phyloP scores from a whole-genome alignment of 2,113 vertebrate genomes.

The Oncorhynchus kisutch region DNA sequence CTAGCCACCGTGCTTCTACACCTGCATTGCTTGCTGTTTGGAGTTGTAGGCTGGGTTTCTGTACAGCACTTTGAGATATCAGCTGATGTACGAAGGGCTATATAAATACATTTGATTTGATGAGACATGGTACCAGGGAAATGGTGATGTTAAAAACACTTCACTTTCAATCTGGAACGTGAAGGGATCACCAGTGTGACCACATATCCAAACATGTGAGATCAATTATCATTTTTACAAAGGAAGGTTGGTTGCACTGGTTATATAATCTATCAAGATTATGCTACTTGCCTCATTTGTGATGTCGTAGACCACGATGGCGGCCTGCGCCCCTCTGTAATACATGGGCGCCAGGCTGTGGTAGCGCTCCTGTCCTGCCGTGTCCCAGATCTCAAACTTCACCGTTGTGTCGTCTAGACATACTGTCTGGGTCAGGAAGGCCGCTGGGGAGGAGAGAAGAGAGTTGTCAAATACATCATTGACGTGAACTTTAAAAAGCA shows the following conservation, averaged over 20 bases:
- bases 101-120: too few species aligned
- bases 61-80: too few species aligned
- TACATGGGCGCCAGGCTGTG: constrained; percentile 99
- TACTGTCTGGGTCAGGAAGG: constrained; percentile 97
- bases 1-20: too few species aligned
- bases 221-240: not conserved
- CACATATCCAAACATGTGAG: not conserved
- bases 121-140: not conserved
- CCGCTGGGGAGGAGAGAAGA: constrained; percentile 71
- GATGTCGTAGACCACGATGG: constrained; percentile 98
- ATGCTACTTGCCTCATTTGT: constrained; percentile 86
- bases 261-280: too few species aligned
- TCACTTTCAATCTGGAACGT: not conserved
- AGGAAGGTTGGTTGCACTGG: too few species aligned
- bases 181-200: not conserved
- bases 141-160: not conserved
- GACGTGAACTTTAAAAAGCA: not conserved
- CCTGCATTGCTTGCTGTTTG: too few species aligned
- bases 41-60: too few species aligned
- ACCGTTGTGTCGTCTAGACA: constrained; percentile 98
- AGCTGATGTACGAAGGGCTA: too few species aligned
- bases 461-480: not conserved
- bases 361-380: constrained; percentile 96
- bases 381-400: constrained; percentile 99
- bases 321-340: constrained; percentile 97